These are phyloP conservation scores for Rhogogaster chlorosoma DNA, from an alignment of 2,888 invertebrate species.

Conservation along the genomic window DNA sequence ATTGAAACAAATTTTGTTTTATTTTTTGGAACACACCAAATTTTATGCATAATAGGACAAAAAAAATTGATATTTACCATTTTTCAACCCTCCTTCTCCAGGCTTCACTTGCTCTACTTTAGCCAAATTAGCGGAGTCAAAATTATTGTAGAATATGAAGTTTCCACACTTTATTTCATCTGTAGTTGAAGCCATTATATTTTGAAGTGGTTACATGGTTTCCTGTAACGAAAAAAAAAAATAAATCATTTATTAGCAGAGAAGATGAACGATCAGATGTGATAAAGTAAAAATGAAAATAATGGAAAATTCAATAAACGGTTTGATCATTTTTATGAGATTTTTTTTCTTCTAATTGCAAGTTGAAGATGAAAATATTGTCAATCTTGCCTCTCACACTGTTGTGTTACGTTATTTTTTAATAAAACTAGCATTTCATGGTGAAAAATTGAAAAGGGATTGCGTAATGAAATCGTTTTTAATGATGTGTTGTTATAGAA, in stretches of 20 bases:
- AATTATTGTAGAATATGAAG: slow-evolving; percentile 91
- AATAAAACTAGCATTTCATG: not conserved
- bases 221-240: slow-evolving; percentile 69
- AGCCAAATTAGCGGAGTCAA: slow-evolving; percentile 94
- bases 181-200: slow-evolving; percentile 71
- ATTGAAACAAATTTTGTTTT: not conserved
- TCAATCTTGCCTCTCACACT: too few relatives aligned
- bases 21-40: not conserved
- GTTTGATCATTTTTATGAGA: not conserved
- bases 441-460: not conserved
- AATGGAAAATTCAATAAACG: not conserved
- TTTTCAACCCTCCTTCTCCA: slow-evolving; percentile 59
- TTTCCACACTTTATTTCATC: slow-evolving; percentile 84
- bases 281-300: not conserved
- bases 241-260: not conserved
- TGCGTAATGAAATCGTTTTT: not conserved
- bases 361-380: not conserved
- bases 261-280: not conserved
- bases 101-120: slow-evolving; percentile 86
- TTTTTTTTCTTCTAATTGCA: not conserved
- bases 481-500: not conserved
- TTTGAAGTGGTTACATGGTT: slow-evolving; percentile 69
- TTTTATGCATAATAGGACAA: not conserved
- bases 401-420: not conserved
- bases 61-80: slow-evolving; percentile 69